Evolutionary conservation across 2,888 invertebrate species (phyloP), one percentile per base, ranked within the genome.

Genomic region (Syrista parreyssii): DNA sequence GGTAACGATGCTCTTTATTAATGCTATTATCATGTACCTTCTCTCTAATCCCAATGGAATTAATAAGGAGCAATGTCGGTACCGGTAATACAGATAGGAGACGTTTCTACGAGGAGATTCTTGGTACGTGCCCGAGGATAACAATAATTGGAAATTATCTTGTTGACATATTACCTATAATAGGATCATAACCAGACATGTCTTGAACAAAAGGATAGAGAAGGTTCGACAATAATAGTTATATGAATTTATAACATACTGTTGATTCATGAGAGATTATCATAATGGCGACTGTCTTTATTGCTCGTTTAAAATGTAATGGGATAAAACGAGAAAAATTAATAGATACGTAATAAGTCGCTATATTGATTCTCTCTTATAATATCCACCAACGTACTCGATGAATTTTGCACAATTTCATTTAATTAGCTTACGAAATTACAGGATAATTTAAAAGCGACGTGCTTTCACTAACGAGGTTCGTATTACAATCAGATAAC

Each of bases 371-470:
- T 40, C 40, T 40, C 40, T 40, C 40, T 40, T 40, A 40, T 15
- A 15, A 40, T 40, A 40, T 40, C 12, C 9, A 23, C 9, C 9
- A 23, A 55, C 23, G 23, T 55, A 55, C 55, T 23, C 23, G 35
- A 30, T 75, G 68, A 34, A 33, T 75, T 83, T 85, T 88, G 84
- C 79, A 82, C 86, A 84, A 83, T 81, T 84, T 85, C 84, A 79
- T 88, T 87, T 87, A 87, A 88, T 88, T 84, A 82, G 82, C 83
- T 85, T 84, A 85, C 80, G 82, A 86, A 88, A 86, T 87, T 85
- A 86, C 86, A 86, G 85, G 84, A 85, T 85, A 83, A 87, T 85
- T 80, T 83, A 86, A 87, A 86, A 87, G 55, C 55, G 9, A 84
- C 82, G 86, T 87, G 84, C 85, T 86, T 55, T 81, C 82, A 82